Evolutionary conservation across 1,140 invertebrate genomes (phyloP).

Genomic region (Notospermus geniculatus): DNA sequence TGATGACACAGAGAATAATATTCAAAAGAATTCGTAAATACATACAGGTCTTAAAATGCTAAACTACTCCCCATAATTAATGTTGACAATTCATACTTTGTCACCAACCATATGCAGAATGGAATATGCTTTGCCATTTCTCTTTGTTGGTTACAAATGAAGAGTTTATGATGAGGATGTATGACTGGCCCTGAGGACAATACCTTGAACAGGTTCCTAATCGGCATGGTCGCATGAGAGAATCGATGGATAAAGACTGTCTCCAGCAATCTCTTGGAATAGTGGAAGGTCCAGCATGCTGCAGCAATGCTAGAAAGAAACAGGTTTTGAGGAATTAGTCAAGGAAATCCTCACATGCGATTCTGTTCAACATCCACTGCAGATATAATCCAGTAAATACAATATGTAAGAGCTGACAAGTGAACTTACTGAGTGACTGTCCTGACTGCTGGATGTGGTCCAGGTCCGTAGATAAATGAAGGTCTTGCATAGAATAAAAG

Average conservation of each 20-base stretch:
- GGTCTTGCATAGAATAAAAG: conserved; percentile 86
- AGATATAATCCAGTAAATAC: not conserved
- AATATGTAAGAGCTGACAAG: too few species aligned
- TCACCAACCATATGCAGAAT: too few species aligned
- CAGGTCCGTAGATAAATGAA: conserved; percentile 82
- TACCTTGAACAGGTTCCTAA: conserved; percentile 90
- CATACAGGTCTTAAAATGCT: too few species aligned
- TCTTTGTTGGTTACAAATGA: too few species aligned
- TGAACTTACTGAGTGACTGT: conserved; percentile 1
- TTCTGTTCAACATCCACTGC: not conserved
- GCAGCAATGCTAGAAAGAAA: conserved; percentile 74
- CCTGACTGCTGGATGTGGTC: conserved; percentile 40
- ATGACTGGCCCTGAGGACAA: too few species aligned
- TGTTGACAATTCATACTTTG: too few species aligned
- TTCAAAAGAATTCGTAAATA: too few species aligned
- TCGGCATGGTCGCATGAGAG: conserved; percentile 97
- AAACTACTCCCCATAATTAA: too few species aligned
- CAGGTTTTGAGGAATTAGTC: conserved; percentile 1
- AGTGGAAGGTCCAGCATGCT: conserved; percentile 86
- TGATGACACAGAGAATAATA: not conserved
- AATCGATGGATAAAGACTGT: conserved; percentile 97
- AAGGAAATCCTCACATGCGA: too few species aligned
- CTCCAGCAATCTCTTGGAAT: conserved; percentile 89
- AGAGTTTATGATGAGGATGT: too few species aligned
- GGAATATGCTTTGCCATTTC: too few species aligned